A percentile compares a stretch with the other conserved stretches of the same genome.
These are phyloP conservation scores for Elachura formosa DNA, from an alignment of 2,113 vertebrate genomes.

Conservation along the genomic window DNA sequence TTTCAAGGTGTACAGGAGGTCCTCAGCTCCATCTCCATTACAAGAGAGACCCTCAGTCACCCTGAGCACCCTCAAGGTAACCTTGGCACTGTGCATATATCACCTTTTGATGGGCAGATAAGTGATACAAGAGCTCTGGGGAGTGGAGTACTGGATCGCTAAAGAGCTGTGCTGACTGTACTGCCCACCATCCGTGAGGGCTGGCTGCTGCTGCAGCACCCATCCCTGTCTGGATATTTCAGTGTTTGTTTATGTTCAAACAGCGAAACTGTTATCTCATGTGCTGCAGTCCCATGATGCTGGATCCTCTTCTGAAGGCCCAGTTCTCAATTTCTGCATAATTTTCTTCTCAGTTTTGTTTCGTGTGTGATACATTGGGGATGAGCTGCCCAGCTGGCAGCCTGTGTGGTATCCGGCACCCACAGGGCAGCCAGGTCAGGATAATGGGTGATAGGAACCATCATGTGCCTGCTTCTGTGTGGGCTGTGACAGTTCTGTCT, in stretches of 20 bases:
- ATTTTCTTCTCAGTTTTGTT: background rate
- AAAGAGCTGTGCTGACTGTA: background rate
- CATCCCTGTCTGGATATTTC: background rate
- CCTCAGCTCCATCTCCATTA: background rate
- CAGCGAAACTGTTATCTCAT: background rate
- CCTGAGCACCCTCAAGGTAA: background rate
- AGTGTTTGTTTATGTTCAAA: background rate
- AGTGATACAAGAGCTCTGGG: background rate
- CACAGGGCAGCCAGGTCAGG: background rate
- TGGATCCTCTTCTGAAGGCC: background rate
- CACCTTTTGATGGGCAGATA: background rate
- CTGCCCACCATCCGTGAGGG: background rate
- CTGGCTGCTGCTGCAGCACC: background rate
- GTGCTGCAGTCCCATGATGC: background rate
- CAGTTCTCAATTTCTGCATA: background rate
- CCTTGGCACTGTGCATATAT: background rate
- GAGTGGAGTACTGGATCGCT: background rate
- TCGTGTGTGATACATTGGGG: rapidly evolving
- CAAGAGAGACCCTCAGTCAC: background rate
- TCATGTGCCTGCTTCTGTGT: background rate
- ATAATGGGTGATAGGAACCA: background rate
- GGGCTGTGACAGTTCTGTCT: background rate
- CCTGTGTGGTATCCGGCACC: background rate
- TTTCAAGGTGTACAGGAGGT: background rate
- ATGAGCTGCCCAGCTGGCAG: constrained; percentile 1